Percentiles rank a stretch among this genome's conserved stretches.
Conservation (phyloP, 2,113 vertebrate genomes). For the Bubo blakistoni region DNA sequence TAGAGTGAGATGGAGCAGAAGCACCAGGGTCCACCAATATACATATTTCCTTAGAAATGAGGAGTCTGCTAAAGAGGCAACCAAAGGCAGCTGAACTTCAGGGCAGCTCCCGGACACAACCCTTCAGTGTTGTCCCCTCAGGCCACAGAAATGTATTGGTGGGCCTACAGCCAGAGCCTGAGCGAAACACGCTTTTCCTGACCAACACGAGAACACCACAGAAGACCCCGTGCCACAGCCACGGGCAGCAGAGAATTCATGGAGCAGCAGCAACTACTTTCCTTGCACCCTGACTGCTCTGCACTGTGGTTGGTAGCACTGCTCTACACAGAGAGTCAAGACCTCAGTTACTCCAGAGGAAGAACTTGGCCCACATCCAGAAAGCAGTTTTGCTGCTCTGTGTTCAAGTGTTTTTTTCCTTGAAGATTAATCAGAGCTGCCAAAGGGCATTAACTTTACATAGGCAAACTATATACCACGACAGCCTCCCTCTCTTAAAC, state of each 20-base stretch:
- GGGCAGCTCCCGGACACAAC: not conserved
- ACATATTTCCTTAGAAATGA: not conserved
- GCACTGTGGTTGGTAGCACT: not conserved
- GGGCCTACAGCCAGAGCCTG: not conserved
- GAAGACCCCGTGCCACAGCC: not conserved
- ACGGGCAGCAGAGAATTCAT: not conserved
- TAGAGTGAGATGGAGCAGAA: not conserved
- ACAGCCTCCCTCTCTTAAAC: constrained; percentile 6
- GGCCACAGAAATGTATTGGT: not conserved
- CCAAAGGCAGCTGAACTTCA: not conserved
- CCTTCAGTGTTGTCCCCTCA: not conserved
- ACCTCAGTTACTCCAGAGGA: not conserved
- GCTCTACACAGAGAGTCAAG: not conserved
- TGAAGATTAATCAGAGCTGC: constrained; percentile 36
- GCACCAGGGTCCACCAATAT: not conserved
- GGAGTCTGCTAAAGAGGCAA: not conserved
- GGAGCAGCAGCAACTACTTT: not conserved
- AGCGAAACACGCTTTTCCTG: not conserved
- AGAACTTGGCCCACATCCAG: not conserved
- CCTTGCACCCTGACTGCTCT: not conserved
- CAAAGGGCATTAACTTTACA: constrained; percentile 27
- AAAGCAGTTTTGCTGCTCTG: not conserved
- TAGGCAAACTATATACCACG: not conserved
- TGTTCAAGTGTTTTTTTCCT: not conserved
- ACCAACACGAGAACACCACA: rapidly evolving